Evolutionary conservation across 64 coral and sea anemone genomes (phyloP), one percentile per base, ranked within the genome.

Genomic region (Hydrozoanthus tunicans): DNA sequence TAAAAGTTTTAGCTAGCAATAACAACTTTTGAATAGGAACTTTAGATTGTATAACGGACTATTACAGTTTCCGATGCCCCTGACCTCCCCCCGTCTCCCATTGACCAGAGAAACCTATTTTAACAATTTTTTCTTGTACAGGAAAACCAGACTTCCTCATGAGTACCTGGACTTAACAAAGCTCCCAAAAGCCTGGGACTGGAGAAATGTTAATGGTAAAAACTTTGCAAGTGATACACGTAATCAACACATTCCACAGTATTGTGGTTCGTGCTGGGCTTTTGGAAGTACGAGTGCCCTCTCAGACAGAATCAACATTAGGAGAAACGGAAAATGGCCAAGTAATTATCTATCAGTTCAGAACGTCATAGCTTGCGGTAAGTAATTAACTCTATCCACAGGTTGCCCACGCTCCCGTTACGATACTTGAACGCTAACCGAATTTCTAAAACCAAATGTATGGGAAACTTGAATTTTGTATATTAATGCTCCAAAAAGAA

Each of bases 191-290:
- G 69, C 92, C 15, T 90, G 70, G 78, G 97, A 99, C 81, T 99
- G 97, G 97, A 82, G 97, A 73, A 74, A 95, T 86, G 58, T 90
- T 15, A 76, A 89, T 81, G 97, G 83, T 7, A 90, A 64, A 56
- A 99, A 95, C 94, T 96, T 85, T 95, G 97, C 92, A n/a, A 99
- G 97, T 90, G 92, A 92, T 26, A 94, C 94, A 74, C 90, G 97
- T 2, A 99, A 99, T 65, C 97, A 99, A 56, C 97, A 99, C 59
- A 95, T 99, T 27, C 97, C 97, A 90, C 97, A 96, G 67, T 90
- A 90, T 26, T 90, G 89, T 51, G 89, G 74, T 4, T 79, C 53
- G 3, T 90, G 89, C 54, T 90, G 89, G 89, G 89, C 89, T 10
- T 78, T 90, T 73, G 89, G 58, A 25, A 63, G 59, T 51, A 90